Base-by-base conservation (phyloP, 2,888 invertebrate species). In the Scaptomyza polygonia region DNA sequence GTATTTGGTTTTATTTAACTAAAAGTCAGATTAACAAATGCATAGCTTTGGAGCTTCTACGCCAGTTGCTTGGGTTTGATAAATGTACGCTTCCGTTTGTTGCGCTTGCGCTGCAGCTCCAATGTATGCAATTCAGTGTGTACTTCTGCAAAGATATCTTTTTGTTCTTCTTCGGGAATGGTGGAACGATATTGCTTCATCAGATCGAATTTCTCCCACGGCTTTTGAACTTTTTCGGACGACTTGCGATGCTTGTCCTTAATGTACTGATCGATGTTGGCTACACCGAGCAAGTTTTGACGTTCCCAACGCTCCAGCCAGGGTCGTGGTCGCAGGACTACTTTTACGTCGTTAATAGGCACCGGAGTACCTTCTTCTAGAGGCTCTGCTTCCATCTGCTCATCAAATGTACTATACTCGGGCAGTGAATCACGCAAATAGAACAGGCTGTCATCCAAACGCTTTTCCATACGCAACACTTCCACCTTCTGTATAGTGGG, bases 221-320 rank as follows among this genome's bases (percentile, higher is more conserved):
- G 97, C 73, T 93, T 96, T 74, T 93, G 95, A 43, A 93, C 94
- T 32, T 93, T 89, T 71, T 94, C 92, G 5, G 95, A 93, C 55
- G 94, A 93, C 74, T 90, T 90, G 11, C 88, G 84, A 81, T 92
- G 92, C 73, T 93, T 94, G 18, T 93, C 91, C 71, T 92, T 94
- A 2, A 94, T 82, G 77, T 93, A 86, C 67, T 93, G 93, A 61
- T 94, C 93, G 32, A 94, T 92, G 67, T 94, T 94, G 32, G 93
- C 91, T 5, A 97, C 92, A 8, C 98, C 98, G 90, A 95, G 93
- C 62, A 97, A 92, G 77, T 95, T 93, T 87, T 95, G 94, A 34
- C 95, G 92, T 89, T 97, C 97, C 97, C 98, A 99, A 71, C 96
- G 94, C 82, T 95, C 95, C n/a, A 95, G 90, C 99, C 99, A 99